Evolutionary conservation across 2,113 vertebrate genomes (phyloP), one percentile per base, ranked within the genome.

Genomic region (Sinocyclocheilus maitianheensis): DNA sequence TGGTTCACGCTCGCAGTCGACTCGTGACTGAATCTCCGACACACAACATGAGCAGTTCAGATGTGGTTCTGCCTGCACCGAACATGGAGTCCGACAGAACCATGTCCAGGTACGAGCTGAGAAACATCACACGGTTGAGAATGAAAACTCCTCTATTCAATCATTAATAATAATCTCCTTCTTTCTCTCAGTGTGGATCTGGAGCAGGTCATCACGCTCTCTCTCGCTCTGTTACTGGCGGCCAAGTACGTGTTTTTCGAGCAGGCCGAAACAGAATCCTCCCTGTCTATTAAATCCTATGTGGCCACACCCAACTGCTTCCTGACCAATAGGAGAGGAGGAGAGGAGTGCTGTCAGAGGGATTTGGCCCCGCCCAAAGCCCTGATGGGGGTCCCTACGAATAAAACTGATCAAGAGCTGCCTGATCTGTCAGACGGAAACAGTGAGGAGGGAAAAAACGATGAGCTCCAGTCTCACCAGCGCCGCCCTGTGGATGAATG

Each of bases 211-310:
- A 96, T 99, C 92, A 99, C 98, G 0, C 94, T 99, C 84, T 94
- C 95, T 65, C 92, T 99, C 92, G 97, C 98, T 74, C 94, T 99
- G 76, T 93, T 99, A 37, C 94, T 99, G 90, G 96, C 98, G 24
- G 95, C 98, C 79, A 99, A 99, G 92, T 99, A 99, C 48, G 97
- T 99, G 92, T 99, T 99, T 94, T 99, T 99, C 88, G 98, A 99
- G 91, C 96, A 98, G 92, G 94, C 94, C 0, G 98, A 99, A 91
- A 96, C 94, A 37, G 97, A 99, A 89, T 98, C 97, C 3, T 97
- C 96, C 0, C 93, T 99, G 0, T 99, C 98, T 0, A 88, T 99
- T 77, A 95, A 91, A 96, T 94, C 95, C 94, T 90, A 96, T 93
- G 97, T 97, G 87, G 95, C 94, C 0, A 92, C 94, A 83, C 94